Evolutionary conservation across 1,140 invertebrate genomes (phyloP), one percentile per base, ranked within the genome.

Genomic region (Rhopalosiphum maidis): DNA sequence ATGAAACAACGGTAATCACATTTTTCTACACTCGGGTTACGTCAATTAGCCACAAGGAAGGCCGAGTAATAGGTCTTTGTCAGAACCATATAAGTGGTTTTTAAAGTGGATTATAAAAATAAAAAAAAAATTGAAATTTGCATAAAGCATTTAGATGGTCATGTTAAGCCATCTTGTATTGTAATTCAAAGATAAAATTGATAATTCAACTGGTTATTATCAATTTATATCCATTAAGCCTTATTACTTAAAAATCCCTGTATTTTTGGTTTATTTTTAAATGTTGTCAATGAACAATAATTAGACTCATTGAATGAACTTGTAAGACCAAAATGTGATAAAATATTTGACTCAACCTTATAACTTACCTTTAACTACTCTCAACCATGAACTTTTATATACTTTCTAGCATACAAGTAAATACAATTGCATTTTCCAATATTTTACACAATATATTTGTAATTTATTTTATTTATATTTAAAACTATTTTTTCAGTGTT

Each of bases 401-500:
- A 88, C 23, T 25, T n/a, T 11, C 5, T n/a, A 51, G 18, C 9
- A 35, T 46, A 23, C 11, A 87, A 48, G 9, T 30, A 46, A 2
- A 46, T 43, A 87, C 43, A 46, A 30, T 11, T 30, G 4, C 8
- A 85, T 37, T 30, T 37, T 88, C 8, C 25, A 55, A 54, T 22
- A 54, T 55, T n/a, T 5, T 35, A 21, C 18, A 60, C 22, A 90
- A 41, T 55, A 2, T 60, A 68, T 55, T n/a, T 25, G 23, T 90
- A 60, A 46, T 91, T 18, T n/a, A 46, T 43, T 41, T 51, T 48
- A 18, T 68, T 68, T 25, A 41, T 6, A 90, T 51, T 43, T 48
- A 82, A 35, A 43, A 82, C 2, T 46, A 51, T 35, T 86, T 6
- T 93, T 93, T 85, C 48, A 93, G 91, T 43, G 7, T 93, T 9